A percentile compares a stretch with the other conserved stretches of the same genome.
Evolutionary conservation across 1,140 invertebrate genomes (phyloP).

Genomic region (Diploscapter pachys): DNA sequence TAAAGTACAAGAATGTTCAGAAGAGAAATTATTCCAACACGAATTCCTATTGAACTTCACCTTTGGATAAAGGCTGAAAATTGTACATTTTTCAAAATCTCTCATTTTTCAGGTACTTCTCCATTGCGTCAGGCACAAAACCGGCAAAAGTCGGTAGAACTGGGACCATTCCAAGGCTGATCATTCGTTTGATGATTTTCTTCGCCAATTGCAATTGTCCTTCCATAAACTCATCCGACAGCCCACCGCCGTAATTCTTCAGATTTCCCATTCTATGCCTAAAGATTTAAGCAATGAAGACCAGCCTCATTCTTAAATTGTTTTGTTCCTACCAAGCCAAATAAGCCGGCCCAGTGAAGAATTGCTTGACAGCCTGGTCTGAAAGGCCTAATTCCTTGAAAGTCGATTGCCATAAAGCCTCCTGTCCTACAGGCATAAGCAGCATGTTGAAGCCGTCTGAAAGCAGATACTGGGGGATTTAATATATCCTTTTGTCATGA

Average conservation of each 20-base stretch:
- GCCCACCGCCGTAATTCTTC: constrained; percentile 18
- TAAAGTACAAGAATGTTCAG: constrained; percentile 13
- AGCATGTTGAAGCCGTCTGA: constrained; percentile 34
- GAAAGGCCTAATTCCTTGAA: constrained; percentile 23
- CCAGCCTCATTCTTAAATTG: not conserved
- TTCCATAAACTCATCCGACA: constrained; percentile 22
- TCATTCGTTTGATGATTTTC: constrained; percentile 16
- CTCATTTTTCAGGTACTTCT: not conserved
- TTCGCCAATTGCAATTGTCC: constrained; percentile 24
- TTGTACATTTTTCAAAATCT: not conserved
- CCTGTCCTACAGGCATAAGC: constrained; percentile 27
- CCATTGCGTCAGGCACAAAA: constrained; percentile 23
- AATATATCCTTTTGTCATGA: not conserved
- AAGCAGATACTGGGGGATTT: not conserved
- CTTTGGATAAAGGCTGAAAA: constrained; percentile 15
- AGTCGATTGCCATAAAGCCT: constrained; percentile 24
- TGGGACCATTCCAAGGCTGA: constrained; percentile 25
- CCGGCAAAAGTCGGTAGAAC: constrained; percentile 34
- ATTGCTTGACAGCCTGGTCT: constrained; percentile 13
- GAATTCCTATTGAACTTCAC: constrained; percentile 13
- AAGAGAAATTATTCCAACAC: constrained; percentile 30
- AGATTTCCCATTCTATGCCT: constrained; percentile 37
- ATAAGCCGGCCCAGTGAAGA: constrained; percentile 28
- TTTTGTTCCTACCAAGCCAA: constrained; percentile 10
- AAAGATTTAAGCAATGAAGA: not conserved